A percentile compares a stretch with the other conserved stretches of the same genome.
Evolutionary conservation across 2,888 invertebrate species (phyloP).

Genomic region (Saturnia pavonia): DNA sequence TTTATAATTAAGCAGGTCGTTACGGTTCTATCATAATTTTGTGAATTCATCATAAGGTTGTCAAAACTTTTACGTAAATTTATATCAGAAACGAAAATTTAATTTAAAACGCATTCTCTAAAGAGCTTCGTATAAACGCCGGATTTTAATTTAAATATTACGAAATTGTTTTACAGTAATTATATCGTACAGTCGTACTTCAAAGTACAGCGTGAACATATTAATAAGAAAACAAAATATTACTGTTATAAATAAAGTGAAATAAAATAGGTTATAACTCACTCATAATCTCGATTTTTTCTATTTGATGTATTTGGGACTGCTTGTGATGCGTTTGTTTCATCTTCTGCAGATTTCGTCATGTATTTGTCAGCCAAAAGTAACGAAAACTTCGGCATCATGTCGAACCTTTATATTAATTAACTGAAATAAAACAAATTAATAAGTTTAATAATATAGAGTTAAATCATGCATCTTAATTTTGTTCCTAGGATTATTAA

Average conservation of each 20-base stretch:
- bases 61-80: not conserved
- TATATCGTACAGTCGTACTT: not conserved
- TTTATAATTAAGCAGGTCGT: not conserved
- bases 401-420: not conserved
- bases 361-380: constrained; percentile 46
- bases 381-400: constrained; percentile 34
- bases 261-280: constrained; percentile 35
- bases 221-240: not conserved
- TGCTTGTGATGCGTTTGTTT: constrained; percentile 35
- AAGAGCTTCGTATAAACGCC: not conserved
- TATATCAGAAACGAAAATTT: not conserved
- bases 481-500: not conserved
- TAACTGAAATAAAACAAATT: constrained; percentile 17
- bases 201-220: not conserved
- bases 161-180: not conserved
- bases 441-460: not conserved
- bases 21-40: not conserved
- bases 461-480: not conserved
- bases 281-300: constrained; percentile 64
- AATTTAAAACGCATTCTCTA: not conserved
- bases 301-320: constrained; percentile 28
- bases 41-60: not conserved
- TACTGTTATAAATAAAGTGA: not conserved
- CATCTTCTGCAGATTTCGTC: constrained; percentile 46
- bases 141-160: not conserved